These are phyloP conservation scores for Sarcophaga bullata DNA, from an alignment of 1,140 invertebrate species.

Conservation along the genomic window DNA sequence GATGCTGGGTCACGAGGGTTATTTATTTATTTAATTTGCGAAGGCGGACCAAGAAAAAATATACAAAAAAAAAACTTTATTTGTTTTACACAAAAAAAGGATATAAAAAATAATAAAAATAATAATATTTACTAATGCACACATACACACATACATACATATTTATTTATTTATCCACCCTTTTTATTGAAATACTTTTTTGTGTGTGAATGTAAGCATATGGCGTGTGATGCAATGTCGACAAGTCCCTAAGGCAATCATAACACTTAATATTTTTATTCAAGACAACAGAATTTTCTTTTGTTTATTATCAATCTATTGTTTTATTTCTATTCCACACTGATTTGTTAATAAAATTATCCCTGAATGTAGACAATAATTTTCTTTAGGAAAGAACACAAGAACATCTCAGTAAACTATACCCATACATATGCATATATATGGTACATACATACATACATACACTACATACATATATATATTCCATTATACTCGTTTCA, in stretches of 20 bases:
- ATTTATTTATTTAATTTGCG: too few species aligned
- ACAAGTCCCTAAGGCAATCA: slow-evolving; percentile 3
- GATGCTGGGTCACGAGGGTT: too few species aligned
- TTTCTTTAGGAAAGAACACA: background rate
- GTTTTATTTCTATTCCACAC: background rate
- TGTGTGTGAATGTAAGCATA: too few species aligned
- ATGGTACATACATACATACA: background rate
- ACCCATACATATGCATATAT: background rate
- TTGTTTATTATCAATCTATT: background rate
- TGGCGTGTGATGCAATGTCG: background rate
- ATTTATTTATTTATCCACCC: background rate
- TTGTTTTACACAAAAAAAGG: background rate
- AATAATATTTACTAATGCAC: background rate
- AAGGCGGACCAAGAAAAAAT: background rate
- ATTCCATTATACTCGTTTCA: too few species aligned
- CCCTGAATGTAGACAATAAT: slow-evolving; percentile 6
- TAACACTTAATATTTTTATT: slow-evolving; percentile 22
- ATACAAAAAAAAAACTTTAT: background rate
- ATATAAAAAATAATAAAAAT: background rate
- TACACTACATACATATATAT: too few species aligned
- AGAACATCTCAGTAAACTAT: background rate
- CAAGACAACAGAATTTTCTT: background rate
- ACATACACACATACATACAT: background rate
- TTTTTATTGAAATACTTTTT: too few species aligned
- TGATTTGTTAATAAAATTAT: slow-evolving; percentile 19